Conservation (phyloP, 2,888 invertebrate species). For the Caenorhabditis sp. region DNA sequence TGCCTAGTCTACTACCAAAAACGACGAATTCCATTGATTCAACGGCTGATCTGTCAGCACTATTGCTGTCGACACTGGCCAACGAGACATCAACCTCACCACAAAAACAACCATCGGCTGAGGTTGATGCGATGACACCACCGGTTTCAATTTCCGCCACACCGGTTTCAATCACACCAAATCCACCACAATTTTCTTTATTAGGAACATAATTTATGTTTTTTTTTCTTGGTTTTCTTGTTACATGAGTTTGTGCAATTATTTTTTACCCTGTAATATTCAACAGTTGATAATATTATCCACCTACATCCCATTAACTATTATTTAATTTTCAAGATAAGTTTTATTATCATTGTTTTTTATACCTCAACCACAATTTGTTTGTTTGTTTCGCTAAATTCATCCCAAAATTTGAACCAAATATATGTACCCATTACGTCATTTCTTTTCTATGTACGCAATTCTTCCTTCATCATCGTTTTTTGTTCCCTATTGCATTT, state of each 20-base stretch:
- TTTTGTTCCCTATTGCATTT: neutral
- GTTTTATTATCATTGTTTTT: slow-evolving; percentile 1
- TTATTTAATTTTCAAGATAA: neutral
- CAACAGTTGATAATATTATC: neutral
- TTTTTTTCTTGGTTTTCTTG: neutral
- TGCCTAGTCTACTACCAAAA: neutral
- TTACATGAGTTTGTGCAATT: neutral
- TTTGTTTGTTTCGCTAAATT: neutral
- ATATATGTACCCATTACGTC: neutral
- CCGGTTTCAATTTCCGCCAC: too few relatives aligned
- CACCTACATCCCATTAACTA: neutral
- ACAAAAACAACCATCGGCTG: neutral
- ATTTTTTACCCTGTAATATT: neutral
- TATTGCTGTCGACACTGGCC: neutral
- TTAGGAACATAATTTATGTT: neutral
- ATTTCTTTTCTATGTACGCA: neutral
- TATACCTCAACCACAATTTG: neutral
- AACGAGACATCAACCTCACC: neutral
- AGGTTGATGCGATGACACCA: neutral
- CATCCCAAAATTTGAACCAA: neutral
- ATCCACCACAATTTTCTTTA: neutral
- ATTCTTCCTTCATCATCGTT: neutral
- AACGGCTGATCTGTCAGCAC: neutral
- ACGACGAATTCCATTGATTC: neutral
- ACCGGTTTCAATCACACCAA: neutral